phyloP scores from a whole-genome alignment of 2,797 vertebrate genomes.

The Mormyrops attenuatus region DNA sequence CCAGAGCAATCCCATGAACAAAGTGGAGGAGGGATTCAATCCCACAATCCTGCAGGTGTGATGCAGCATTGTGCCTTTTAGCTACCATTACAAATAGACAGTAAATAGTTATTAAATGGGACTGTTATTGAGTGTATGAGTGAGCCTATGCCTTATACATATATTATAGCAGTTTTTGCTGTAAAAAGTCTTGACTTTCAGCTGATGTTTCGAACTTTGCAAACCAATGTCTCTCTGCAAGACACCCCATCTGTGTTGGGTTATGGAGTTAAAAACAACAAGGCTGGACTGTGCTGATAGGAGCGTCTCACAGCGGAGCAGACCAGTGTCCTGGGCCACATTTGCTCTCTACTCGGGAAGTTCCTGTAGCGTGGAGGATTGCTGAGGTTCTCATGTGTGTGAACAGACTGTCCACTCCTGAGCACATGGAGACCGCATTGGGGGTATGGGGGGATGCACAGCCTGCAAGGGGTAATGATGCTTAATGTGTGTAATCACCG shows the following conservation, averaged over 20 bases:
- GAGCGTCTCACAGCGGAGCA: conserved; percentile 8
- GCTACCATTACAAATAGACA: neutral
- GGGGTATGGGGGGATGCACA: neutral
- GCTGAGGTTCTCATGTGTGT: neutral
- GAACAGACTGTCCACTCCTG: neutral
- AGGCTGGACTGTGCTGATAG: neutral
- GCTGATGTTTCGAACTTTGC: conserved; percentile 6
- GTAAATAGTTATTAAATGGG: neutral
- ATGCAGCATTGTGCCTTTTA: neutral
- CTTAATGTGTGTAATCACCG: neutral
- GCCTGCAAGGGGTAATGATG: neutral
- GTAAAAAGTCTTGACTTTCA: neutral
- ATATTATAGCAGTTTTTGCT: neutral
- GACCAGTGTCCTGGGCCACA: neutral
- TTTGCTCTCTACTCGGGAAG: neutral
- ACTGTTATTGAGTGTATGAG: neutral
- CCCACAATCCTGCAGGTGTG: neutral
- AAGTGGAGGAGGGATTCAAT: neutral
- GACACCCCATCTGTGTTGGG: conserved; percentile 20
- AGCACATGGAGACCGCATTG: neutral
- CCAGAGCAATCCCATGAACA: neutral
- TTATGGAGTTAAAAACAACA: conserved; percentile 15
- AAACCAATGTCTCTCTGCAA: neutral
- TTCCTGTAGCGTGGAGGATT: neutral
- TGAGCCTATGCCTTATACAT: neutral